A percentile compares a stretch with the other conserved stretches of the same genome.
Conservation (phyloP, 1,140 invertebrate genomes). For the Sitodiplosis mosellana region DNA sequence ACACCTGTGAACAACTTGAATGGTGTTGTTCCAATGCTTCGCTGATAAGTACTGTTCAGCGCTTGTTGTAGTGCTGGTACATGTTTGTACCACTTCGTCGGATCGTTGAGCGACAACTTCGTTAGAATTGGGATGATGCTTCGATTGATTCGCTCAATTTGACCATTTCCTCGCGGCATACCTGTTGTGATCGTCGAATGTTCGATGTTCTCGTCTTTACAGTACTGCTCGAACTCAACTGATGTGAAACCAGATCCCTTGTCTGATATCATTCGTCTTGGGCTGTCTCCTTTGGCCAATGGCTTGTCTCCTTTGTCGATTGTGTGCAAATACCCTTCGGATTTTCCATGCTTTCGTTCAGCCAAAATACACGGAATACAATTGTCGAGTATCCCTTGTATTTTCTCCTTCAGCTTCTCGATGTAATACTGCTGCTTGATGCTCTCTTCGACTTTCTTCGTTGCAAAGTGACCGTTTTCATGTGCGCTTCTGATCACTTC, state of each 20-base stretch:
- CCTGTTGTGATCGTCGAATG: slow-evolving; percentile 14
- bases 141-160: slow-evolving; percentile 16
- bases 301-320: slow-evolving; percentile 15
- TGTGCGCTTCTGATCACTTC: slow-evolving; percentile 17
- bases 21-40: slow-evolving; percentile 15
- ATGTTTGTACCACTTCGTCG: slow-evolving; percentile 15
- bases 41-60: slow-evolving; percentile 17
- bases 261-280: slow-evolving; percentile 14
- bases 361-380: slow-evolving; percentile 19
- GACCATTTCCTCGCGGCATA: slow-evolving; percentile 14
- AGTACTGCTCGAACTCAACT: slow-evolving; percentile 12
- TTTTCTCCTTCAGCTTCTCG: slow-evolving; percentile 15
- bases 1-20: slow-evolving; percentile 17
- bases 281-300: slow-evolving; percentile 1
- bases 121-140: slow-evolving; percentile 12
- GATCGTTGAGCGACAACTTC: slow-evolving; percentile 14
- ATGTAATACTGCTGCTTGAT: slow-evolving; percentile 23
- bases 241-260: slow-evolving; percentile 11
- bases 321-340: slow-evolving; percentile 19
- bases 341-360: slow-evolving; percentile 17
- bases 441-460: slow-evolving; percentile 20
- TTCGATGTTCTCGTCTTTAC: slow-evolving; percentile 11
- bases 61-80: slow-evolving; percentile 12
- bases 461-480: slow-evolving; percentile 20
- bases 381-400: slow-evolving; percentile 14